These are phyloP conservation scores for Gadus chalcogrammus DNA, from an alignment of 2,113 vertebrate genomes.

Conservation along the genomic window DNA sequence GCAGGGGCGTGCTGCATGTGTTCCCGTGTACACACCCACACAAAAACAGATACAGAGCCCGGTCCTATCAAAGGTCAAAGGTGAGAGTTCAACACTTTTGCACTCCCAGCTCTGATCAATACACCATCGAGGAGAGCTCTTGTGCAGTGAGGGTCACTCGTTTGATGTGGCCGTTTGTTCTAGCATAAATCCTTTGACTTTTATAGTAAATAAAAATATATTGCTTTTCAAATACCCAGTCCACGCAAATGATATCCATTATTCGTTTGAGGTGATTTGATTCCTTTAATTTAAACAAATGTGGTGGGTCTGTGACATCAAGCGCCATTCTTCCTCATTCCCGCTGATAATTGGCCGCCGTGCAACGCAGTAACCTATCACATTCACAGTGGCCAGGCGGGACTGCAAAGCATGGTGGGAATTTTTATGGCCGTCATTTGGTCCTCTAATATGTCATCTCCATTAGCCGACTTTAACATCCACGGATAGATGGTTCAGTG, in stretches of 20 bases:
- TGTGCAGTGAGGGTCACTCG: background rate
- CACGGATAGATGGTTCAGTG: constrained; percentile 64
- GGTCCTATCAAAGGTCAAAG: constrained; percentile 47
- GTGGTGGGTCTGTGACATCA: constrained; percentile 54
- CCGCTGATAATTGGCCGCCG: constrained; percentile 6
- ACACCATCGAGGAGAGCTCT: constrained; percentile 20
- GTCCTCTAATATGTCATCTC: constrained; percentile 69
- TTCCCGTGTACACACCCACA: constrained; percentile 26
- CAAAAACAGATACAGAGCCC: constrained; percentile 22
- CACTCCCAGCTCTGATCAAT: constrained; percentile 18
- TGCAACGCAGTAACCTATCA: constrained; percentile 35
- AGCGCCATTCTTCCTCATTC: constrained; percentile 16
- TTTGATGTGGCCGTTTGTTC: background rate
- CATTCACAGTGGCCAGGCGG: constrained; percentile 41
- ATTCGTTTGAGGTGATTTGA: too few species aligned
- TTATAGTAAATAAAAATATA: constrained; percentile 33
- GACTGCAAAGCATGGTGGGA: constrained; percentile 49
- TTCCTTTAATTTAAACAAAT: background rate
- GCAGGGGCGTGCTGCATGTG: background rate
- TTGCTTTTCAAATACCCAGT: background rate
- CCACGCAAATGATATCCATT: background rate
- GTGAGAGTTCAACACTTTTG: constrained; percentile 41
- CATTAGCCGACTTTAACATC: constrained; percentile 68
- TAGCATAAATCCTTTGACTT: background rate
- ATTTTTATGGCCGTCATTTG: constrained; percentile 71